These are phyloP conservation scores for Villa cingulata DNA, from an alignment of 2,888 invertebrate genomes.

Conservation along the genomic window DNA sequence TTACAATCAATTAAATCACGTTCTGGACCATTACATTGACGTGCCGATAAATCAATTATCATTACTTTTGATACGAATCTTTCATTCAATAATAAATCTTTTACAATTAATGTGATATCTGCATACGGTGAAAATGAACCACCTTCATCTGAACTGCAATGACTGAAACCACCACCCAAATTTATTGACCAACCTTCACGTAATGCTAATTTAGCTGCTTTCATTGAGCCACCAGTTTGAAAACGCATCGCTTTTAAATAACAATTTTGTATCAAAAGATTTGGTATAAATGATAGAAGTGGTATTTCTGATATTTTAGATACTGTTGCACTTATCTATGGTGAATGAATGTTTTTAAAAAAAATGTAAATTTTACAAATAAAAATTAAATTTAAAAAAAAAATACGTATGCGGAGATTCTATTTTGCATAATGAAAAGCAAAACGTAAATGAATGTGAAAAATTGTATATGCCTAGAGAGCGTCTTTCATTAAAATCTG, in stretches of 20 bases:
- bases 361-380: no score
- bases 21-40: constrained; percentile 77
- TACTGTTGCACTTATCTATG: constrained; percentile 64
- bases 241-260: constrained; percentile 59
- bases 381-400: no score
- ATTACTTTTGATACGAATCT: constrained; percentile 49
- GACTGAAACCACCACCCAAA: constrained; percentile 77
- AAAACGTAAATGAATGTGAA: constrained; percentile 1
- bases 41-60: constrained; percentile 77
- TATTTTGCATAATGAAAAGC: no score
- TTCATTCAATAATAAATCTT: constrained; percentile 44
- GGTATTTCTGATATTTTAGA: constrained; percentile 62
- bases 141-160: constrained; percentile 54
- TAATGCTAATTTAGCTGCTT: constrained; percentile 58
- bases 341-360: no score
- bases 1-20: constrained; percentile 54
- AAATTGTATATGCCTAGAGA: no score
- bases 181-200: constrained; percentile 73
- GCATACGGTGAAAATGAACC: constrained; percentile 78
- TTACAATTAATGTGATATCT: constrained; percentile 60
- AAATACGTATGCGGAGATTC: no score
- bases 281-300: constrained; percentile 54
- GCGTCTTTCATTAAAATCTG: no score
- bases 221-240: constrained; percentile 60
- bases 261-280: constrained; percentile 52